Evolutionary conservation across 1,140 invertebrate species (phyloP).

Genomic region (Holcopasites calliopsidis): DNA sequence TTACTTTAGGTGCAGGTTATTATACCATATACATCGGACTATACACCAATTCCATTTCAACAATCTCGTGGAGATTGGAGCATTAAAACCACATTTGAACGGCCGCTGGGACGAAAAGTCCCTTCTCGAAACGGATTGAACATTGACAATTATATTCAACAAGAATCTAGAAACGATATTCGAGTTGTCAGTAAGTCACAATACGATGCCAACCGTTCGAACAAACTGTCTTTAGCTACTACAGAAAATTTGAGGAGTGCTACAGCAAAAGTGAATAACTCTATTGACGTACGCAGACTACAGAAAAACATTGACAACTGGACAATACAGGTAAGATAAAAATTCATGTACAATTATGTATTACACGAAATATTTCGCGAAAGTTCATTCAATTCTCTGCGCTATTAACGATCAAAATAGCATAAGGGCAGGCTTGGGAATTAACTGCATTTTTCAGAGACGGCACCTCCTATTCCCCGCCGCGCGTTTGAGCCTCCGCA

Average conservation of each 20-base stretch:
- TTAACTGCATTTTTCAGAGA: too few species aligned
- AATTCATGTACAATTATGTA: not conserved
- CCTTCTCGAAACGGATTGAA: conserved; percentile 64
- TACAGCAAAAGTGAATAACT: conserved; percentile 76
- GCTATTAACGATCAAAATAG: too few species aligned
- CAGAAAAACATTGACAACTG: conserved; percentile 92
- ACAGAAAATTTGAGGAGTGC: conserved; percentile 60
- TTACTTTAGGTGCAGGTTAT: conserved; percentile 85
- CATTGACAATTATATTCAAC: conserved; percentile 66
- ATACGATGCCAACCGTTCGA: conserved; percentile 62
- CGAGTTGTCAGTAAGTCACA: conserved; percentile 58
- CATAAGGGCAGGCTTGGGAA: too few species aligned
- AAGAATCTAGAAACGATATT: conserved; percentile 67
- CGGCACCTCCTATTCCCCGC: too few species aligned
- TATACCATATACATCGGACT: conserved; percentile 86
- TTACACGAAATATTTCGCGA: too few species aligned
- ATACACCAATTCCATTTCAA: conserved; percentile 81
- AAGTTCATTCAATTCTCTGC: too few species aligned
- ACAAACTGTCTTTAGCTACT: conserved; percentile 64
- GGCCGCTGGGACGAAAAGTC: conserved; percentile 78
- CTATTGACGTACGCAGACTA: conserved; percentile 85
- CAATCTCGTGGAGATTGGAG: conserved; percentile 67
- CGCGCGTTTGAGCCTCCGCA: too few species aligned
- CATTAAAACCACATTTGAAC: conserved; percentile 43
- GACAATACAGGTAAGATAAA: conserved; percentile 86